A percentile compares a stretch with the other conserved stretches of the same genome.
These are phyloP conservation scores for Netelia melanura DNA, from an alignment of 2,888 invertebrate species.

Conservation along the genomic window DNA sequence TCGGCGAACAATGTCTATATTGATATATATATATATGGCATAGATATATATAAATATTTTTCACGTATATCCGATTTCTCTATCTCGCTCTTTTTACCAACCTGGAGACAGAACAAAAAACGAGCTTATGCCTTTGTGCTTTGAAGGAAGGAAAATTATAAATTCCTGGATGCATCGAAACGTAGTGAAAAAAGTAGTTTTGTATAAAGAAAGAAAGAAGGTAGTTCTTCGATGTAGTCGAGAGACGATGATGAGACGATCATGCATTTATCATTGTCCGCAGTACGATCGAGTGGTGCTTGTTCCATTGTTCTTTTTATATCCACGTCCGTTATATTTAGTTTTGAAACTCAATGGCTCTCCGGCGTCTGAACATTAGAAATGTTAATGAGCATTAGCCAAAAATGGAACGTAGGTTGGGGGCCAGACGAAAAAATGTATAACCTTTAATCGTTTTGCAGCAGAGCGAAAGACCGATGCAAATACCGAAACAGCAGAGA, in stretches of 20 bases:
- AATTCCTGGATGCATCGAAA: constrained; percentile 14
- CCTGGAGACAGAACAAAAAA: constrained; percentile 8
- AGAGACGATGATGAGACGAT: neutral
- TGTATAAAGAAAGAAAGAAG: neutral
- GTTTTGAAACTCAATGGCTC: constrained; percentile 41
- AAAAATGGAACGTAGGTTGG: neutral
- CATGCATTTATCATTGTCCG: constrained; percentile 6
- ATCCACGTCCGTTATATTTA: constrained; percentile 33
- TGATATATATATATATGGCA: neutral
- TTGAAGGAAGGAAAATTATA: constrained; percentile 21
- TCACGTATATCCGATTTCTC: neutral
- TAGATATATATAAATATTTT: constrained; percentile 17
- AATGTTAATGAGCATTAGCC: neutral
- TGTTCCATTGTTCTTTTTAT: constrained; percentile 8
- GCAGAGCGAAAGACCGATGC: constrained; percentile 63
- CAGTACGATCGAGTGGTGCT: constrained; percentile 16
- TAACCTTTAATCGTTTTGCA: constrained; percentile 68
- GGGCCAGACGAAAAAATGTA: constrained; percentile 1
- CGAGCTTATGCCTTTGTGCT: neutral
- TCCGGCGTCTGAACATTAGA: constrained; percentile 53
- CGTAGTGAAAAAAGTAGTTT: neutral
- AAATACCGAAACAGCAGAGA: constrained; percentile 65
- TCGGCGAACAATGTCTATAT: constrained; percentile 10
- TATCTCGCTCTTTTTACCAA: neutral
- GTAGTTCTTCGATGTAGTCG: neutral